A percentile compares a stretch with the other conserved stretches of the same genome.
Conservation (phyloP, 2,797 vertebrate genomes). For the Nyctalus aviator region DNA sequence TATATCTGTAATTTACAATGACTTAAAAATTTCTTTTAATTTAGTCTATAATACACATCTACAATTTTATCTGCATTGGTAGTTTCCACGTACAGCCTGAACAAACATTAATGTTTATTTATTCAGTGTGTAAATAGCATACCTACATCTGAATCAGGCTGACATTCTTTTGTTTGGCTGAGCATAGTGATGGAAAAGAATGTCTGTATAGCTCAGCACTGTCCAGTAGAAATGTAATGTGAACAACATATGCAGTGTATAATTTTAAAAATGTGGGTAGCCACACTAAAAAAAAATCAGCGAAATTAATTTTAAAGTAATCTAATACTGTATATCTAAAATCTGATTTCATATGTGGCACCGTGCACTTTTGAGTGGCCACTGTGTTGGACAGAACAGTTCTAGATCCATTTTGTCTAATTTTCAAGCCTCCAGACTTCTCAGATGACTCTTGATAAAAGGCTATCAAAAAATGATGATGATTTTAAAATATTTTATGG, state of each 20-base stretch:
- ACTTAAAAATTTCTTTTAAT: neutral
- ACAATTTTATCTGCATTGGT: neutral
- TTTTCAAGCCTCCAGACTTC: slow-evolving; percentile 8
- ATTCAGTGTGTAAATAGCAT: neutral
- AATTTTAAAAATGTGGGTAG: neutral
- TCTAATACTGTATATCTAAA: neutral
- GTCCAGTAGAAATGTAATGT: neutral
- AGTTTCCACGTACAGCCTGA: neutral
- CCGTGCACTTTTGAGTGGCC: neutral
- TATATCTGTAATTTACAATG: neutral
- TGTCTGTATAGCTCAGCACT: neutral
- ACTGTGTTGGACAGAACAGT: neutral
- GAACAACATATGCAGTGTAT: neutral
- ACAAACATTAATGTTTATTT: neutral
- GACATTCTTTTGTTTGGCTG: neutral
- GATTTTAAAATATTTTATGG: slow-evolving; percentile 3
- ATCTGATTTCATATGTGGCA: neutral
- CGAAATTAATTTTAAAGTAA: slow-evolving; percentile 35
- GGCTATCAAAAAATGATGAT: neutral
- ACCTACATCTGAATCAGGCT: neutral
- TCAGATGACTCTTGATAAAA: neutral
- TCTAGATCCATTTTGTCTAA: neutral
- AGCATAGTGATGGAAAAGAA: neutral
- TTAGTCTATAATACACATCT: neutral
- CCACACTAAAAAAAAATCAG: neutral